Percentiles rank a stretch among this genome's conserved stretches.
Evolutionary conservation across 2,888 invertebrate genomes (phyloP).

Genomic region (Myathropa florea): DNA sequence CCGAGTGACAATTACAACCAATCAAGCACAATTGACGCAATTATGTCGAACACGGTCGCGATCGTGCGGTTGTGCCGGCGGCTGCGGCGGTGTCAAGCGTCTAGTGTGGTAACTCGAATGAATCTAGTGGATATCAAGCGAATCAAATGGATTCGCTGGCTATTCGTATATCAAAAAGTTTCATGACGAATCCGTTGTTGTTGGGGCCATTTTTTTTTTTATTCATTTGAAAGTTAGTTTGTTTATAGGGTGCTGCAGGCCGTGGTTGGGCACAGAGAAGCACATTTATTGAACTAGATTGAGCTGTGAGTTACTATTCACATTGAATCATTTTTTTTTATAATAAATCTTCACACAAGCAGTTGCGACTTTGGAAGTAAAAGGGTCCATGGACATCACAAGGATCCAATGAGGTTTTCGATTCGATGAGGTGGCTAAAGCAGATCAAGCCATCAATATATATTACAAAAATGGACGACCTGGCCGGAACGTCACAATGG

Average conservation of each 20-base stretch:
- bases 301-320: background rate
- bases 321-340: background rate
- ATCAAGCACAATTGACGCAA: slow-evolving; percentile 61
- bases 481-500: too few relatives aligned
- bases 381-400: too few relatives aligned
- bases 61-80: background rate
- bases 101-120: slow-evolving; percentile 13
- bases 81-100: background rate
- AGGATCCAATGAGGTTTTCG: too few relatives aligned
- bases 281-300: background rate
- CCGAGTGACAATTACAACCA: slow-evolving; percentile 41
- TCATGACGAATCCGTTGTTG: background rate
- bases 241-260: background rate
- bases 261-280: background rate
- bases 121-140: slow-evolving; percentile 28
- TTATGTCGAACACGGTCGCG: slow-evolving; percentile 10
- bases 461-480: too few relatives aligned
- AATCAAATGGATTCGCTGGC: slow-evolving; percentile 21
- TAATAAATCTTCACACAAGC: too few relatives aligned
- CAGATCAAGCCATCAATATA: too few relatives aligned
- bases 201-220: background rate
- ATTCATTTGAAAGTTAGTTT: background rate
- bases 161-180: slow-evolving; percentile 13
- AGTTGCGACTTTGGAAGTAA: too few relatives aligned
- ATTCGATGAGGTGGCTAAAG: too few relatives aligned